These are phyloP conservation scores for Phania funesta DNA, from an alignment of 2,888 invertebrate species.

Conservation along the genomic window DNA sequence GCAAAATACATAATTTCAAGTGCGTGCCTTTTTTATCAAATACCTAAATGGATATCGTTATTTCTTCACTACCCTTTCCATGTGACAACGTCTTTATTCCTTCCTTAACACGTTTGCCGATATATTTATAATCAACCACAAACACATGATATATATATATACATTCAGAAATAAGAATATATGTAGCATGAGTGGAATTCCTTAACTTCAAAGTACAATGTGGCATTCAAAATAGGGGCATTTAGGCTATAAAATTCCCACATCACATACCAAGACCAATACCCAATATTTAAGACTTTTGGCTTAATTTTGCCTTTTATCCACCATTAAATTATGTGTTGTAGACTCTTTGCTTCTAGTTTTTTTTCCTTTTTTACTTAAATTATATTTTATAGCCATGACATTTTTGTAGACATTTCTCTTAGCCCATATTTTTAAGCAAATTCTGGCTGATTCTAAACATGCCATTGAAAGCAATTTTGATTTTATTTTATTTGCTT, in stretches of 20 bases:
- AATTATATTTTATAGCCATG: conserved; percentile 52
- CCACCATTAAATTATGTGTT: conserved; percentile 14
- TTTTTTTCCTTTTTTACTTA: conserved; percentile 8
- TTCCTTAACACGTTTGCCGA: conserved; percentile 36
- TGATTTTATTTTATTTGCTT: conserved; percentile 21
- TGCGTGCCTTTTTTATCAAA: conserved; percentile 65
- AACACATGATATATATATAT: too few relatives aligned
- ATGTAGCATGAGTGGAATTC: background rate
- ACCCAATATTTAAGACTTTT: conserved; percentile 61
- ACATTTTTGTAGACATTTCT: conserved; percentile 36
- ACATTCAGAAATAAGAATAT: too few relatives aligned
- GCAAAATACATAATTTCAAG: conserved; percentile 56
- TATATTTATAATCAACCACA: conserved; percentile 22
- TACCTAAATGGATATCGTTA: conserved; percentile 59
- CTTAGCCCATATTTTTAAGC: too few relatives aligned
- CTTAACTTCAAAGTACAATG: conserved; percentile 67
- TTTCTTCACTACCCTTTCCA: conserved; percentile 1
- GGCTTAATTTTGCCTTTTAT: conserved; percentile 28
- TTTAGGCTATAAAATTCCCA: conserved; percentile 75
- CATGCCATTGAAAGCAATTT: conserved; percentile 55
- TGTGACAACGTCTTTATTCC: conserved; percentile 15
- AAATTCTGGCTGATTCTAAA: conserved; percentile 48
- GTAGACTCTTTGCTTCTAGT: conserved; percentile 5
- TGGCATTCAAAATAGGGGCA: conserved; percentile 76
- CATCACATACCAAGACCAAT: conserved; percentile 54